Evolutionary conservation across 2,113 vertebrate species (phyloP), one percentile per base, ranked within the genome.

Genomic region (Tautogolabrus adspersus): DNA sequence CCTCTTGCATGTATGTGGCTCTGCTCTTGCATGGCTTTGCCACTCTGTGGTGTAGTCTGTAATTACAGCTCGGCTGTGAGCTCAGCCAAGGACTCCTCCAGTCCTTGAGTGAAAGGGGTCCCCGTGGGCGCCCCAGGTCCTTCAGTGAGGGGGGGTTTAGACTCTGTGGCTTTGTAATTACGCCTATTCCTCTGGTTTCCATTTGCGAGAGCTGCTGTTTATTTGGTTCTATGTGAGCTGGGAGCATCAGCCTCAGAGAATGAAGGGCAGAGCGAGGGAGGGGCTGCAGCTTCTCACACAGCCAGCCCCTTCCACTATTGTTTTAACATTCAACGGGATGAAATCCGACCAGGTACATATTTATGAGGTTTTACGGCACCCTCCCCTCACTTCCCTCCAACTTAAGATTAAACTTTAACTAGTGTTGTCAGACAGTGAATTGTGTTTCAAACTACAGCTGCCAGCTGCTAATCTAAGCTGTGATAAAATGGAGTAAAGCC

Each of bases 141-240:
- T 91, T 87, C 59, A 59, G 51, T 44, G 81, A 75, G 84, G 76
- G 83, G 11, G 47, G 47, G 46, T 16, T 9, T 42, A 42, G 87
- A 86, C 83, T 77, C 75, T 71, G 77, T 63, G 88, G 78, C 79
- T 86, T 51, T 92, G 77, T 89, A 93, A 93, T 93, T 93, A 92
- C 61, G 82, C 81, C 67, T 61, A 63, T 79, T 88, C 81, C 82
- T 85, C 71, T 84, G 76, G 84, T 87, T 85, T 82, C 75, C 86
- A 88, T 80, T 87, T 81, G 85, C 54, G 23, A 60, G 68, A 86
- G 84, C 72, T 76, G 66, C 80, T 83, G 85, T 91, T 93, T 89
- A 77, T 88, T 89, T 83, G 81, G 66, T 82, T 74, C 71, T 81
- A 34, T 88, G 19, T 37, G 83, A 86, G 66, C 34, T 55, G 59